These are phyloP conservation scores for Neomonachus schauinslandi DNA, from an alignment of 2,113 vertebrate species.

Conservation along the genomic window DNA sequence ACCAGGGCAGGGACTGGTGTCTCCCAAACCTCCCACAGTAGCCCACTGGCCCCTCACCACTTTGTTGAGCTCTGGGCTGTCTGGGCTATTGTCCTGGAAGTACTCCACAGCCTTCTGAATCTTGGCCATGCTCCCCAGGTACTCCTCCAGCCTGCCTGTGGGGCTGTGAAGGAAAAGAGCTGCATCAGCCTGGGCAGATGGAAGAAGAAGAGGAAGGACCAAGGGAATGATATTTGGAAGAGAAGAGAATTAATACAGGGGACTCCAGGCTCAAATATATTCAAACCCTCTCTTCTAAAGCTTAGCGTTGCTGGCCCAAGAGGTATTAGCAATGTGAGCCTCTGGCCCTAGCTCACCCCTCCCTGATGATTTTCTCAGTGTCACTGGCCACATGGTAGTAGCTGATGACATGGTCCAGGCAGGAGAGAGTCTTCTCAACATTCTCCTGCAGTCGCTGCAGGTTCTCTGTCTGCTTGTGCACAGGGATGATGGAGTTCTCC, in stretches of 20 bases:
- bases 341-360: slow-evolving; percentile 90
- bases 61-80: slow-evolving; percentile 97
- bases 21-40: background rate
- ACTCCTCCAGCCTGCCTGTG: slow-evolving; percentile 95
- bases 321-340: background rate
- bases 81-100: slow-evolving; percentile 98
- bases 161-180: slow-evolving; percentile 86
- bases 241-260: background rate
- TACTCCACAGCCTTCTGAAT: slow-evolving; percentile 99
- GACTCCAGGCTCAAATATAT: background rate
- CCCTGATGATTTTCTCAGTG: slow-evolving; percentile 95
- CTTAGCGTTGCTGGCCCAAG: background rate
- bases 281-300: background rate
- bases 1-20: background rate
- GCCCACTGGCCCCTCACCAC: slow-evolving; percentile 88
- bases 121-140: slow-evolving; percentile 95
- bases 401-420: slow-evolving; percentile 97
- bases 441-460: slow-evolving; percentile 98
- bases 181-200: background rate
- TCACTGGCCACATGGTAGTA: slow-evolving; percentile 99
- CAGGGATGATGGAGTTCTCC: slow-evolving; percentile 99
- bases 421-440: slow-evolving; percentile 95
- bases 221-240: background rate
- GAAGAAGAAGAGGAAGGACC: background rate
- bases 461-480: slow-evolving; percentile 98